Evolutionary conservation across 2,113 vertebrate species (phyloP), one percentile per base, ranked within the genome.

Genomic region (Indicator indicator): DNA sequence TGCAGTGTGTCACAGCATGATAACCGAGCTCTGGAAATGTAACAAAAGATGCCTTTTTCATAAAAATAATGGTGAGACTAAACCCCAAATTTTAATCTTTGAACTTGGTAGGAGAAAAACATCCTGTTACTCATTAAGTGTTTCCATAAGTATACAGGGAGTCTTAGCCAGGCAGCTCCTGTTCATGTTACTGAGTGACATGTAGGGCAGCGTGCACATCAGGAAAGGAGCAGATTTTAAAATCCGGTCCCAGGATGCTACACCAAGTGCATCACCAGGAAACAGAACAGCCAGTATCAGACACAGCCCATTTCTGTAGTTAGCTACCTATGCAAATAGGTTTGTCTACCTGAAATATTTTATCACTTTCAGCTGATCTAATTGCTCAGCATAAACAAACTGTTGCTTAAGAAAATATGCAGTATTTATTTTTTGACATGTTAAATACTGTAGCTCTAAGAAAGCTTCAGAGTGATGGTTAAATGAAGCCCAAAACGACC

Each of bases 31-130:
- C 93, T 95, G 82, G 92, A 96, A 97, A 95, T 74, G 81, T 68
- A 97, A 97, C 97, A 97, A 97, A 98, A 97, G 86, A 94, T 78
- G 91, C 54, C 73, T 91, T 88, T 83, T 93, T 78, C n/a, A 83
- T 83, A 95, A 94, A 97, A 94, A 96, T 90, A 97, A 96, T 70
- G 30, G 94, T 90, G 91, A 97, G 90, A 96, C 72, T 93, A 96
- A 97, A 97, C 94, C 93, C 92, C 88, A 97, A 96, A 97, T 96
- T 97, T 97, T 95, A 97, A 93, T 97, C 97, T 97, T 97, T 93
- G 84, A 90, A 95, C 82, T 81, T 90, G 44, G 90, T 95, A 83
- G 62, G 36, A 21, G 48, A 77, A 96, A 91, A 90, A 96, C 97
- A 87, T 96, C 94, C 96, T 88, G 93, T 76, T 92, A 92, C 96